Conservation (phyloP, 2,888 invertebrate genomes). For the Pegoplata infirma region DNA sequence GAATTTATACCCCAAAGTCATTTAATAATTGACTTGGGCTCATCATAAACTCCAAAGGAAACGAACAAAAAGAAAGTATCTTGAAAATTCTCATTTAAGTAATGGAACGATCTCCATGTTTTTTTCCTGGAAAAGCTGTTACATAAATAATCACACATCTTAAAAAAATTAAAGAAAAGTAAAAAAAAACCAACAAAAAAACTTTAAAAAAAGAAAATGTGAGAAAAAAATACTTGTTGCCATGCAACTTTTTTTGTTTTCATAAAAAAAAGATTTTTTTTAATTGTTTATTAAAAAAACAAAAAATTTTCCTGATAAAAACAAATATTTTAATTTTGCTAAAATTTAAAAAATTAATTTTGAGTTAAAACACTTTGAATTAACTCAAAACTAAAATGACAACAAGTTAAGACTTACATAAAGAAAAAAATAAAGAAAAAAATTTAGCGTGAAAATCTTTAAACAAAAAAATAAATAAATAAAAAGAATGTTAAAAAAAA, state of each 20-base stretch:
- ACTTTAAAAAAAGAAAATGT: slow-evolving; percentile 25
- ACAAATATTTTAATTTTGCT: not conserved
- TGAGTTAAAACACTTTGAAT: slow-evolving; percentile 3
- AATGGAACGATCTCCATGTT: slow-evolving; percentile 56
- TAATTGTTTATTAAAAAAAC: too few species aligned
- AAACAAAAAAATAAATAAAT: slow-evolving; percentile 4
- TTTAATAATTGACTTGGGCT: slow-evolving; percentile 71
- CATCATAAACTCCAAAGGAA: slow-evolving; percentile 69
- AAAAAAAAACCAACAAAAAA: slow-evolving; percentile 37
- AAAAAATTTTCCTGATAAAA: not conserved
- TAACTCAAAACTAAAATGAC: slow-evolving; percentile 34
- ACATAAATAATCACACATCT: slow-evolving; percentile 31
- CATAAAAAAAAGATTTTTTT: slow-evolving; percentile 5
- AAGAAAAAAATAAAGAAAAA: slow-evolving; percentile 35
- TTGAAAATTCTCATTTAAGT: slow-evolving; percentile 68
- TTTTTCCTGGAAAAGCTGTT: slow-evolving; percentile 49
- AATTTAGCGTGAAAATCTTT: slow-evolving; percentile 25
- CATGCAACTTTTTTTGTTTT: slow-evolving; percentile 44
- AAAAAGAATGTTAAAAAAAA: slow-evolving; percentile 33
- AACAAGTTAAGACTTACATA: slow-evolving; percentile 58
- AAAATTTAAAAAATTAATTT: not conserved
- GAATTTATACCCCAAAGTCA: slow-evolving; percentile 86
- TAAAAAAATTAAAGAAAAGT: slow-evolving; percentile 31
- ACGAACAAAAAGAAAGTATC: slow-evolving; percentile 47
- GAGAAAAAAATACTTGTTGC: slow-evolving; percentile 52